Conservation (phyloP, 35 echinoderm and acorn worm genomes). For the Apostichopus japonicus region DNA sequence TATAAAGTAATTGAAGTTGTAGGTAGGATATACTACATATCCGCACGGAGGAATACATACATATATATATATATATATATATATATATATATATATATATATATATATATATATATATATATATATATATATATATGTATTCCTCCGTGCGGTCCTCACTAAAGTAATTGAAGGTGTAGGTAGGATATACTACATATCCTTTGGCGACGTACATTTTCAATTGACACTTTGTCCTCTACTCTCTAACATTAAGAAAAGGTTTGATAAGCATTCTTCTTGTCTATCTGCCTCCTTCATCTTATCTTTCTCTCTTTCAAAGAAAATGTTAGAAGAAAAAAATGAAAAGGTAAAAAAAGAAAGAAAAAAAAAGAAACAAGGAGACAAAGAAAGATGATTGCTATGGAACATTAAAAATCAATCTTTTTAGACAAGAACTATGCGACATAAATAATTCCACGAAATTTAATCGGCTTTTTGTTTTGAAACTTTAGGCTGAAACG, state of each 20-base stretch:
- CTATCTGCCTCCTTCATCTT: neutral
- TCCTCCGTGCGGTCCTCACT: no score
- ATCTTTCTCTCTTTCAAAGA: neutral
- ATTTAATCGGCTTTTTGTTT: neutral
- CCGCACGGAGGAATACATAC: no score
- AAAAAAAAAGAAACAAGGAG: neutral
- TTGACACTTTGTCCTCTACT: no score
- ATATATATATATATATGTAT: no score
- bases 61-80: no score
- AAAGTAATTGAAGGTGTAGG: no score
- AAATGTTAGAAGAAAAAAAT: neutral
- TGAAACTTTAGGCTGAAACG: neutral
- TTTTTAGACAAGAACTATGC: neutral
- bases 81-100: no score
- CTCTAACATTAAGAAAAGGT: neutral
- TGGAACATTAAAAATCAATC: neutral
- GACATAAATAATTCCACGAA: neutral
- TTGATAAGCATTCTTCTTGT: neutral
- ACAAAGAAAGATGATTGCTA: neutral
- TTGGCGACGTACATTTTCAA: no score
- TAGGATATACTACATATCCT: no score
- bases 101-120: no score
- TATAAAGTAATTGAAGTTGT: no score
- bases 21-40: no score
- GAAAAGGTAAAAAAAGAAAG: neutral